These are phyloP conservation scores for Tromatobia lineatoria DNA, from an alignment of 2,888 invertebrate species.

Conservation along the genomic window DNA sequence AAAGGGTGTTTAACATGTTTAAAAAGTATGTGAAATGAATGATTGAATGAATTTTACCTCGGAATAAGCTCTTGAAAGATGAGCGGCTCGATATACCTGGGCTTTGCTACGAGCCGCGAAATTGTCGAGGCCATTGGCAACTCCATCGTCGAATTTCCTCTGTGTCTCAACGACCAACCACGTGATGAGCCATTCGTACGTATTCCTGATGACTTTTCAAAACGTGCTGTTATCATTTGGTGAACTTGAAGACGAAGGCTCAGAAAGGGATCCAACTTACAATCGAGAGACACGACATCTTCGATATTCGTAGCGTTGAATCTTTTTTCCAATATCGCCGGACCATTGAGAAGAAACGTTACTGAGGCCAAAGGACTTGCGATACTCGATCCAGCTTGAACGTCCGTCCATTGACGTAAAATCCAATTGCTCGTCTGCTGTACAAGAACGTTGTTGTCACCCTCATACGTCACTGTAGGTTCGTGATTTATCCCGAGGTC, in stretches of 20 bases:
- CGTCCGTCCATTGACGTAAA: slow-evolving; percentile 88
- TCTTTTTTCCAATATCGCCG: slow-evolving; percentile 85
- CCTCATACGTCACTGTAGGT: slow-evolving; percentile 96
- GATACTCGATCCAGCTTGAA: slow-evolving; percentile 85
- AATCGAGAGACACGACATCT: slow-evolving; percentile 82
- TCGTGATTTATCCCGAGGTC: slow-evolving; percentile 95
- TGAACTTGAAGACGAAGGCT: background rate
- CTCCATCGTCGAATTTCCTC: slow-evolving; percentile 87
- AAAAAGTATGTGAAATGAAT: background rate
- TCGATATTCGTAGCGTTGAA: slow-evolving; percentile 79
- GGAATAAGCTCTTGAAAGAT: slow-evolving; percentile 92
- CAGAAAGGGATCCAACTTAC: slow-evolving; percentile 78
- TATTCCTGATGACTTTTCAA: slow-evolving; percentile 88
- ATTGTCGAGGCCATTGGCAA: slow-evolving; percentile 88
- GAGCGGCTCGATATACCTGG: slow-evolving; percentile 93
- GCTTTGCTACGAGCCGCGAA: slow-evolving; percentile 93
- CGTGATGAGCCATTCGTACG: slow-evolving; percentile 94
- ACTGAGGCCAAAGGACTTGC: slow-evolving; percentile 91
- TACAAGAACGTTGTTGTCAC: slow-evolving; percentile 96
- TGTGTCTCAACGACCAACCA: slow-evolving; percentile 91
- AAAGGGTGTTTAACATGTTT: background rate
- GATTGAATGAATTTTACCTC: slow-evolving; percentile 86
- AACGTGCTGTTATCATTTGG: slow-evolving; percentile 17
- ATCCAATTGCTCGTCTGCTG: slow-evolving; percentile 97
- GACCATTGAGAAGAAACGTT: slow-evolving; percentile 88